phyloP scores from a whole-genome alignment of 2,113 vertebrate genomes.

The Spermophilus dauricus region DNA sequence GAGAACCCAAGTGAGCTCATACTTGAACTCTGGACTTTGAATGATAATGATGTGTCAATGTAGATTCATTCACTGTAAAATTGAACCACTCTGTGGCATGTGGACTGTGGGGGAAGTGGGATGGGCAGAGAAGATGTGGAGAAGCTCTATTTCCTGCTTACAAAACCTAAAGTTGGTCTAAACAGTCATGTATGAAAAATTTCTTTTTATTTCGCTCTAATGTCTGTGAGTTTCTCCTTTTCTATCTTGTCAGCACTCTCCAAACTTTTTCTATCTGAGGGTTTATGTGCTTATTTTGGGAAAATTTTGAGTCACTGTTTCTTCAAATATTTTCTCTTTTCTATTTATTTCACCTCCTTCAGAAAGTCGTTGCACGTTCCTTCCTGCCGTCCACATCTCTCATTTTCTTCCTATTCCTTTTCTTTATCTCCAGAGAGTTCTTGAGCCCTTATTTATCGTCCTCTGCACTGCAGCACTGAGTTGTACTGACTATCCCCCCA shows the following conservation, averaged over 20 bases:
- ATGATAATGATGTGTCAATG: neutral
- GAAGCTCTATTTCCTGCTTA: neutral
- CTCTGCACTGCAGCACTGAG: neutral
- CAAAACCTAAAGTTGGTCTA: neutral
- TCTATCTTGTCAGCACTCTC: neutral
- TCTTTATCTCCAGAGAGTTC: neutral
- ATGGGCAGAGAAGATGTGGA: too few species aligned
- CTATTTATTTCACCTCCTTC: neutral
- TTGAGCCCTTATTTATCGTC: neutral
- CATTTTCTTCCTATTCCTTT: neutral
- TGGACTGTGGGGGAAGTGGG: neutral
- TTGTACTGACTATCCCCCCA: neutral
- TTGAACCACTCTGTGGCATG: neutral
- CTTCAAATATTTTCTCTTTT: neutral
- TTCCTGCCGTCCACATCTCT: neutral
- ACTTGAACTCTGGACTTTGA: neutral
- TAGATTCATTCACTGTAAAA: neutral
- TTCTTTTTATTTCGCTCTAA: neutral
- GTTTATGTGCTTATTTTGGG: neutral
- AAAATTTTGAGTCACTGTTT: neutral
- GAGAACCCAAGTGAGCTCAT: neutral
- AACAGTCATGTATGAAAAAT: neutral
- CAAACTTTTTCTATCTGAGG: slow-evolving; percentile 12
- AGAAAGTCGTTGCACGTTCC: neutral
- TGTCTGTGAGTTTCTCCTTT: neutral